Conservation (phyloP, 1,140 invertebrate species). For the Ips nitidus region DNA sequence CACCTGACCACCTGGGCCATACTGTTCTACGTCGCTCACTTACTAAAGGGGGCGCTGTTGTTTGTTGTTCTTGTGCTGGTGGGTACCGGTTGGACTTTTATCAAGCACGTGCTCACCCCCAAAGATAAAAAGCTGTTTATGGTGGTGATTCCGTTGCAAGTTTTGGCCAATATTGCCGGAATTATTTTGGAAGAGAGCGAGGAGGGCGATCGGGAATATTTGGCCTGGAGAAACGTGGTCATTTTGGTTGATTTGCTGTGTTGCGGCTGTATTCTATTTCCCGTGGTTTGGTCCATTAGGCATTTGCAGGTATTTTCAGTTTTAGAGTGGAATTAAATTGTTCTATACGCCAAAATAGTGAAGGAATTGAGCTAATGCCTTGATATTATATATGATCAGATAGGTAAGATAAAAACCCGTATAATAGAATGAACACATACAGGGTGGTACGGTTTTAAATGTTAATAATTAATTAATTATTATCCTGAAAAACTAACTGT, state of each 20-base stretch:
- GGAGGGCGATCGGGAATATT: conserved; percentile 86
- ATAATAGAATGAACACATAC: too few relatives aligned
- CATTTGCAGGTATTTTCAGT: conserved; percentile 69
- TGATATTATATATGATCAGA: neutral
- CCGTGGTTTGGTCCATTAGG: conserved; percentile 93
- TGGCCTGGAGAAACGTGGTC: conserved; percentile 91
- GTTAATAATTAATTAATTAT: too few relatives aligned
- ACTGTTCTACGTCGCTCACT: conserved; percentile 93
- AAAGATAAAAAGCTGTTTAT: conserved; percentile 99
- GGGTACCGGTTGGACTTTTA: conserved; percentile 98
- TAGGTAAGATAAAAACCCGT: neutral
- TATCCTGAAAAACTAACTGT: too few relatives aligned
- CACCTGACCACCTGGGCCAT: conserved; percentile 97
- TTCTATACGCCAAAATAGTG: neutral
- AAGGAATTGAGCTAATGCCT: neutral
- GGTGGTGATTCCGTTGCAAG: conserved; percentile 96
- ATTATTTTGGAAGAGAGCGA: conserved; percentile 98
- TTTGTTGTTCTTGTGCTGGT: conserved; percentile 97
- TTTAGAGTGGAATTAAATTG: too few relatives aligned
- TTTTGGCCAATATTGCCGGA: conserved; percentile 94
- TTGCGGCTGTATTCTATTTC: conserved; percentile 96
- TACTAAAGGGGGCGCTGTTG: conserved; percentile 77
- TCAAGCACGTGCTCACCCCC: conserved; percentile 95
- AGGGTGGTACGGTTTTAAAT: too few relatives aligned
- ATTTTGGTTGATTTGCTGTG: conserved; percentile 94